Evolutionary conservation across 2,888 invertebrate species (phyloP).

Genomic region (Acronicta psi): DNA sequence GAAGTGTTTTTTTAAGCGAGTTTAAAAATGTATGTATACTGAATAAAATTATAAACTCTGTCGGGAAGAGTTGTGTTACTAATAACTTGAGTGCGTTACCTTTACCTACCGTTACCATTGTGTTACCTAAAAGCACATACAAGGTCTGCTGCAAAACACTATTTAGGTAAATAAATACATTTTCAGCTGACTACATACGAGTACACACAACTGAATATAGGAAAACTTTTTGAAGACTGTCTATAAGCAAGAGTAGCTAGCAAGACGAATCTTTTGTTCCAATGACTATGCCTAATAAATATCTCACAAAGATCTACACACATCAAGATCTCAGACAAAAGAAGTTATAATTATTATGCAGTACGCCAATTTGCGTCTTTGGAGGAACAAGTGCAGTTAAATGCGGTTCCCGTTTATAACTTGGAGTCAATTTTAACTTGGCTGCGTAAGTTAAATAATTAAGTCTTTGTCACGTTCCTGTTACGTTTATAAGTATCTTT

Average conservation of each 20-base stretch:
- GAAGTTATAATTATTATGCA: constrained; percentile 26
- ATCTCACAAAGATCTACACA: background rate
- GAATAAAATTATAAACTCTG: no score
- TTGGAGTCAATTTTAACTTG: constrained; percentile 34
- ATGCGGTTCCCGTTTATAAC: constrained; percentile 30
- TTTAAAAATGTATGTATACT: no score
- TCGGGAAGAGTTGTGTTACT: no score
- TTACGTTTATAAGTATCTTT: constrained; percentile 6
- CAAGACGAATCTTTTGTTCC: background rate
- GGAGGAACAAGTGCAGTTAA: constrained; percentile 13
- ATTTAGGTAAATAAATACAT: no score
- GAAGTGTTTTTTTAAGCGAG: no score
- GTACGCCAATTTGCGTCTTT: constrained; percentile 46
- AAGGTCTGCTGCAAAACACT: no score
- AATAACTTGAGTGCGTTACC: no score
- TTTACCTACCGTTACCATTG: no score
- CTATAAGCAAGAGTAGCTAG: constrained; percentile 8
- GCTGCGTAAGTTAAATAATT: constrained; percentile 47
- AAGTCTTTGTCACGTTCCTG: constrained; percentile 36
- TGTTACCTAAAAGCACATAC: no score
- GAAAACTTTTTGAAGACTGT: no score
- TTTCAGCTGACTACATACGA: no score
- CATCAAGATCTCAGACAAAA: constrained; percentile 2
- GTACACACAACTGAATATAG: no score
- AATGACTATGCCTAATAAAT: background rate